Conservation (phyloP, 2,797 vertebrate species). For the Streptopelia turtur region DNA sequence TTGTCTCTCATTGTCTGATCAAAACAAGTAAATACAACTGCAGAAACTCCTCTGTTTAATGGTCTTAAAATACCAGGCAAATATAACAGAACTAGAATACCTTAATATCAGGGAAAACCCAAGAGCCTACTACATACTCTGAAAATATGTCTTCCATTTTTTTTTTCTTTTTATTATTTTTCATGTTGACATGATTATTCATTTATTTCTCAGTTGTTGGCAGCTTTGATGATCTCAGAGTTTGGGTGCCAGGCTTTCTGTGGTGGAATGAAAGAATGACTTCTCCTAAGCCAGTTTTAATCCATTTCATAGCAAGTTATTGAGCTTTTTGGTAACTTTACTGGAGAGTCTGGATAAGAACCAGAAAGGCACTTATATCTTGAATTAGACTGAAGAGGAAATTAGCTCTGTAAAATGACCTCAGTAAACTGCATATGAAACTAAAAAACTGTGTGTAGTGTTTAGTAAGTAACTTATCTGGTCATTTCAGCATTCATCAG, state of each 20-base stretch:
- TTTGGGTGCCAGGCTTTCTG: not conserved
- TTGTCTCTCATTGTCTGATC: not conserved
- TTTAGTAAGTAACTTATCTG: not conserved
- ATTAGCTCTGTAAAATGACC: not conserved
- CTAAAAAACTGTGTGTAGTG: not conserved
- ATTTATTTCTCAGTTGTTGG: not conserved
- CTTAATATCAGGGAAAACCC: not conserved
- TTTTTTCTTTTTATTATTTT: not conserved
- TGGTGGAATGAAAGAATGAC: not conserved
- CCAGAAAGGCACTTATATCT: not conserved
- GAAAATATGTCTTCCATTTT: not conserved
- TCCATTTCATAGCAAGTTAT: not conserved
- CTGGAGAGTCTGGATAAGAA: not conserved
- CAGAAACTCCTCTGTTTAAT: not conserved
- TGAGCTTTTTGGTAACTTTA: not conserved
- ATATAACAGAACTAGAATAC: not conserved
- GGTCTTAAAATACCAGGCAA: not conserved
- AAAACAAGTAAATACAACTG: not conserved
- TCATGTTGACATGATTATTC: not conserved
- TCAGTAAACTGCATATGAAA: not conserved
- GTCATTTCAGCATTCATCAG: not conserved
- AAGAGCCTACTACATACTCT: not conserved
- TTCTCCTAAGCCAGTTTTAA: not conserved
- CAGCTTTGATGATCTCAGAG: not conserved
- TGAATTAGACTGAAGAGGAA: not conserved